Base-by-base conservation (phyloP, 2,113 vertebrate species). In the Hiodon alosoides region DNA sequence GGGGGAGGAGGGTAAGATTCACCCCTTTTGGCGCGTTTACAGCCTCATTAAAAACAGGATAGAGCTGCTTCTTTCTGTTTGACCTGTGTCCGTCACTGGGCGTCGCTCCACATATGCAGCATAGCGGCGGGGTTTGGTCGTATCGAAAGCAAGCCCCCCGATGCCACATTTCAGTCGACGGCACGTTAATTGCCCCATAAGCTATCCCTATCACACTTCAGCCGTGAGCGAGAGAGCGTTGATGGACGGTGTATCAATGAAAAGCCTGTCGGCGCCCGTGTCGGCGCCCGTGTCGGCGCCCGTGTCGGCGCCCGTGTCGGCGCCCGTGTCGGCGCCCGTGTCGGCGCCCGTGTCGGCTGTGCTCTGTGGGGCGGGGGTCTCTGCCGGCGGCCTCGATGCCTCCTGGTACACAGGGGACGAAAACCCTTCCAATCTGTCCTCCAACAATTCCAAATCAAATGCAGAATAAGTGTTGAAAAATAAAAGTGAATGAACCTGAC, bases 401-500 rank as follows among this genome's bases (percentile, higher is more conserved):
- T 66, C 17, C 1, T 7, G 16, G 47, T 16, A 65, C 2, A 60
- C 7, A n/a, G n/a, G 31, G 31, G 31, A 31, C 31, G 31, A 31
- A 31, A 31, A 55, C 54, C 54, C 54, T 55, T 55, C 54, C 54
- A 8, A n/a, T n/a, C n/a, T n/a, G n/a, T n/a, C n/a, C n/a, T n/a
- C n/a, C n/a, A n/a, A 31, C 31, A 31, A 31, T 31, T 31, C 2
- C 31, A 31, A 31, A 31, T 31, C 31, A 31, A 31, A 31, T 31
- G 31, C 2, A 31, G 31, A 31, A 31, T 31, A 31, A 31, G 31
- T 31, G 31, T 31, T 31, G 94, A 94, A 76, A 76, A 83, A 83
- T 61, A 90, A 91, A 69, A 88, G 87, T 6, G 86, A 90, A 0
- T 89, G 82, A 50, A 92, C 93, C 85, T 94, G 89, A 31, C 31